Conservation (phyloP, 2,888 invertebrate species). For the Caenorhabditis sp. region DNA sequence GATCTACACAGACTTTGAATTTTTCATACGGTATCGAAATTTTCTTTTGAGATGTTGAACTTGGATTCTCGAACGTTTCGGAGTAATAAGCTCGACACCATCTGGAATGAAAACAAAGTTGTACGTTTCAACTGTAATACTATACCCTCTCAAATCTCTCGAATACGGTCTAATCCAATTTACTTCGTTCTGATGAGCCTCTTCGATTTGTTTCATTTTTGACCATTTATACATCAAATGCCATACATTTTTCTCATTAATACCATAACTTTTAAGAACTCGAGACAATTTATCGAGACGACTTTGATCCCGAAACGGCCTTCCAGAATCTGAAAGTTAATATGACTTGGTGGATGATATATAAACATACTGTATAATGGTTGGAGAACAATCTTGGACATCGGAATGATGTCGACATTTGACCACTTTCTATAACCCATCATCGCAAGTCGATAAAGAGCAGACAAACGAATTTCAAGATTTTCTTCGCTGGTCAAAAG, state of each 20-base stretch:
- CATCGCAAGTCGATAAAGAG: constrained; percentile 39
- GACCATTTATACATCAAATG: constrained; percentile 36
- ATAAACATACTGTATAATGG: constrained; percentile 42
- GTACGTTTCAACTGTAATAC: no score
- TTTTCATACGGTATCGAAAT: constrained; percentile 26
- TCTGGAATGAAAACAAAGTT: no score
- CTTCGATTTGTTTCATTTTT: constrained; percentile 29
- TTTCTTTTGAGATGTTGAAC: not conserved
- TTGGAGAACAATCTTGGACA: constrained; percentile 39
- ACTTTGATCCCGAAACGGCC: constrained; percentile 17
- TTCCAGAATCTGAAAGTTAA: constrained; percentile 18
- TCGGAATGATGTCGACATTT: constrained; percentile 22
- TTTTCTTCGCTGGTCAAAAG: constrained; percentile 41
- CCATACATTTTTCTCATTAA: constrained; percentile 40
- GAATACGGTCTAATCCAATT: constrained; percentile 19
- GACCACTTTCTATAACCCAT: constrained; percentile 53
- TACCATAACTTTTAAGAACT: constrained; percentile 47
- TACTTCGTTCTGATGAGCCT: constrained; percentile 8
- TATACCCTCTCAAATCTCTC: constrained; percentile 34
- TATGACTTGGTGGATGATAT: not conserved
- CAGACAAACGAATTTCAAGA: constrained; percentile 38
- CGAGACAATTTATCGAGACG: constrained; percentile 25
- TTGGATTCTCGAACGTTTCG: constrained; percentile 34
- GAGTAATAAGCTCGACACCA: constrained; percentile 40
- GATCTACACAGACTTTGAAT: constrained; percentile 39